Base-by-base conservation (phyloP, 2,113 vertebrate genomes). In the Engraulis encrasicolus region DNA sequence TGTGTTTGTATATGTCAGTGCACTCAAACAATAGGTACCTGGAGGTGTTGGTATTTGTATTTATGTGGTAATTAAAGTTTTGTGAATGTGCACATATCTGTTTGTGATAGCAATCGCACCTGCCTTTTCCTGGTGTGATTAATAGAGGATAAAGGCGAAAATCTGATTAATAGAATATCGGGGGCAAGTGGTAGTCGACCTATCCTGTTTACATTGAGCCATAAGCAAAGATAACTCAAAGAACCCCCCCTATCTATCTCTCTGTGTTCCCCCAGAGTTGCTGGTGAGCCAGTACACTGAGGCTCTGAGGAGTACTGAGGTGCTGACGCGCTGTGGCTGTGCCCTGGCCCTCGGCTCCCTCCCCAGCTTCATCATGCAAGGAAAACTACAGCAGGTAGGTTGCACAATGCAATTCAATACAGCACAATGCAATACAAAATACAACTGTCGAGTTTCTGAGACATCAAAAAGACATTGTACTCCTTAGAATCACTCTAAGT, bases 341-440 rank as follows among this genome's bases (percentile, higher is more conserved):
- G 95, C 97, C 4, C 93, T 96, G 36, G 97, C 97, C n/a, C 91
- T 99, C 82, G 97, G 97, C 18, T 93, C 95, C 78, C 95, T 99
- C 78, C 98, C 98, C 0, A 87, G 54, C 23, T 97, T 96, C 89
- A 93, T 99, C 87, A 94, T 98, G 49, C 94, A 85, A 90, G 40
- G 94, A 89, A 95, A 92, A 93, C 91, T 99, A 34, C 95, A 93
- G 23, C 96, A 96, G 97, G 98, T 99, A 88, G 37, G 81, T 88
- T 15, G 9, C 9, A 45, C 40, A 45, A 45, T 45, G 3, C 40
- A 45, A 45, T 45, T 9, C 3, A 45, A 9, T 3, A 5, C 40
- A 45, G 40, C 9, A 45, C 4, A 45, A 45, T 5, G 40, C 3
- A 45, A 5, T 45, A 45, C 9, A 45, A 45, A 45, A 45, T 45